Evolutionary conservation across 2,888 invertebrate species (phyloP).

Genomic region (Exocentrus adspersus): DNA sequence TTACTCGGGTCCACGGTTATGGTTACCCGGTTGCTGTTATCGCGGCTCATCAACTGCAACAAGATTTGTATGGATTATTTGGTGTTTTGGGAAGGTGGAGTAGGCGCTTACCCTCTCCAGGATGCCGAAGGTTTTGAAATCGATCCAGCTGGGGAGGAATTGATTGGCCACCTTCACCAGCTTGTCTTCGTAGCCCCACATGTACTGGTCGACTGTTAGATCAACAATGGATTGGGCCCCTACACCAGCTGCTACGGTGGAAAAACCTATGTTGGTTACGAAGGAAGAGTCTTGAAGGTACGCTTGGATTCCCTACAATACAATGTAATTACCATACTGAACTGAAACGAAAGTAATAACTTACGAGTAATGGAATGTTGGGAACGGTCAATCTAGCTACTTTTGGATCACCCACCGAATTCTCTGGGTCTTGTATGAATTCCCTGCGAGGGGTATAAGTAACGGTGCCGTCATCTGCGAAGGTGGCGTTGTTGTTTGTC

Average conservation of each 20-base stretch:
- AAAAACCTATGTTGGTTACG: slow-evolving; percentile 70
- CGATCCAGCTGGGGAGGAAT: slow-evolving; percentile 79
- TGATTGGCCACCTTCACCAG: slow-evolving; percentile 76
- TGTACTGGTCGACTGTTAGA: slow-evolving; percentile 73
- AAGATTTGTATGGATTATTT: too few relatives aligned
- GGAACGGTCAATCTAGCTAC: slow-evolving; percentile 71
- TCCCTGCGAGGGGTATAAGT: slow-evolving; percentile 71
- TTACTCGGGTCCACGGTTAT: slow-evolving; percentile 63
- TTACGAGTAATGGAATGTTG: slow-evolving; percentile 79
- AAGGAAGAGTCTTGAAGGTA: slow-evolving; percentile 66
- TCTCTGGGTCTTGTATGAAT: slow-evolving; percentile 70
- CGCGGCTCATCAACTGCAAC: slow-evolving; percentile 68
- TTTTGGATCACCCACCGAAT: slow-evolving; percentile 73
- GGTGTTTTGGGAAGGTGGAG: neutral
- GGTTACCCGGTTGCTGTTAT: slow-evolving; percentile 70
- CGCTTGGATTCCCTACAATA: slow-evolving; percentile 68
- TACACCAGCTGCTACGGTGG: slow-evolving; percentile 68
- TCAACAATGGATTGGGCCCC: slow-evolving; percentile 72
- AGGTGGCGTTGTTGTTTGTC: slow-evolving; percentile 73
- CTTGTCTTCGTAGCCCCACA: slow-evolving; percentile 86
- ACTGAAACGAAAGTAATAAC: slow-evolving; percentile 51
- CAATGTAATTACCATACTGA: neutral
- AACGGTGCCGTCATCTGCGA: slow-evolving; percentile 72
- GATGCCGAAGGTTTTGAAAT: slow-evolving; percentile 83
- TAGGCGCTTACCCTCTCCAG: slow-evolving; percentile 77